These are phyloP conservation scores for Mesocricetus auratus DNA, from an alignment of 2,113 vertebrate species.

Conservation along the genomic window DNA sequence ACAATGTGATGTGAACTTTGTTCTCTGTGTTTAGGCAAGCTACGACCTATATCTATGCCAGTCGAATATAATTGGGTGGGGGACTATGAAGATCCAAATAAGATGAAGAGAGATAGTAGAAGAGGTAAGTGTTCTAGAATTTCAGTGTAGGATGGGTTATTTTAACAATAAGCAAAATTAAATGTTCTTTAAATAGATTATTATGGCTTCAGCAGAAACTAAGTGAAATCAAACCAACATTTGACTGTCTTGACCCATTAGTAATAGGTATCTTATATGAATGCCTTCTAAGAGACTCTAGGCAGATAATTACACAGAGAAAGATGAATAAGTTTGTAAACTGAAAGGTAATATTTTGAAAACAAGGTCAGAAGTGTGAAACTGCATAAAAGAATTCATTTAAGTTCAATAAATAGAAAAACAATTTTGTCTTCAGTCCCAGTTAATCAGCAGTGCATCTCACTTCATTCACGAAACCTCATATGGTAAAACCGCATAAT, in stretches of 20 bases:
- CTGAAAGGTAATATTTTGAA: constrained; percentile 67
- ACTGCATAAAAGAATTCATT: constrained; percentile 75
- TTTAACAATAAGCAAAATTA: constrained; percentile 71
- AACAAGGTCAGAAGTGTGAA: constrained; percentile 81
- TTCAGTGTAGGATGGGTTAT: constrained; percentile 83
- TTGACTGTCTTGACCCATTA: constrained; percentile 61
- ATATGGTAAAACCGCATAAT: constrained; percentile 39
- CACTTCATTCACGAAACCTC: neutral
- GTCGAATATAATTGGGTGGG: constrained; percentile 99
- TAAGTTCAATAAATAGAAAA: constrained; percentile 53
- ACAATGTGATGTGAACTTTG: constrained; percentile 85
- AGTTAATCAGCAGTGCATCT: constrained; percentile 54
- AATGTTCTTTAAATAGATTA: constrained; percentile 74
- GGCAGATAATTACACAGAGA: constrained; percentile 53
- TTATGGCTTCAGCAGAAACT: constrained; percentile 60
- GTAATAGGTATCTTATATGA: constrained; percentile 56
- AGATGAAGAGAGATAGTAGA: constrained; percentile 97
- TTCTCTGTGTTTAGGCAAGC: constrained; percentile 92
- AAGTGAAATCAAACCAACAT: constrained; percentile 60
- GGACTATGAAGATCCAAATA: constrained; percentile 98
- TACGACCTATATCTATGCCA: constrained; percentile 98
- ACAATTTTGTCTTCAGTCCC: constrained; percentile 55
- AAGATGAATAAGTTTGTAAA: constrained; percentile 54
- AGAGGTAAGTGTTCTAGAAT: constrained; percentile 94
- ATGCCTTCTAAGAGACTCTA: constrained; percentile 58